Evolutionary conservation across 1,140 invertebrate species (phyloP), one percentile per base, ranked within the genome.

Genomic region (Cylas formicarius): DNA sequence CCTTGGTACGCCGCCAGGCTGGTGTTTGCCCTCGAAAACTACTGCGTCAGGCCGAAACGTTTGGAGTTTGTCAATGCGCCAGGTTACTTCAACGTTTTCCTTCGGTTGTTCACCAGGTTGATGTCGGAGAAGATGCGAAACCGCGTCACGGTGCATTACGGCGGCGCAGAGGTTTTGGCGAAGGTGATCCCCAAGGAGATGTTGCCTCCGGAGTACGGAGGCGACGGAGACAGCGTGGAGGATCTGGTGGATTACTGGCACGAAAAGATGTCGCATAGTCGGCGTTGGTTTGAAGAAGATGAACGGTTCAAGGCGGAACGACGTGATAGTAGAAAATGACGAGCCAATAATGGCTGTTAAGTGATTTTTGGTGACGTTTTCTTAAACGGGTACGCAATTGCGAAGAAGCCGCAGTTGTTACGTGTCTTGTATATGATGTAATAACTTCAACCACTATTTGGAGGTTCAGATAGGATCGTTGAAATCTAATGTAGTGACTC

Each of bases 51-150:
- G 50, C 74, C 81, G 10, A 77, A 80, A 53, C 68, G 75, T 1
- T 61, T 86, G 17, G 76, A 86, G 51, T 85, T 83, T 55, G 67
- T 86, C 1, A 83, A 86, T 61, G 72, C 80, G 2, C 82, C 82
- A 0, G 52, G 58, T 1, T 73, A 84, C 50, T 70, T 86, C 10
- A 81, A 84, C 55, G 65, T 79, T 4, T 66, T 86, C 3, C 64
- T 86, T 16, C 76, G 75, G 32, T 71, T 86, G 6, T 77, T 85
- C 40, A 77, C 75, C 60, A 71, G 60, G 41, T 86, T 87, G 52
- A 79, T 87, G 78, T 76, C 71, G 16, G 67, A 76, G 27, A 86
- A 87, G 53, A 61, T 84, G 47, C 72, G 68, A 31, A 61, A 67
- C 1, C 68, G 80, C 35, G 66, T 82, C 3, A 57, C 69, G 37